Evolutionary conservation across 2,113 vertebrate species (phyloP), one percentile per base, ranked within the genome.

Genomic region (Xenopus laevis): DNA sequence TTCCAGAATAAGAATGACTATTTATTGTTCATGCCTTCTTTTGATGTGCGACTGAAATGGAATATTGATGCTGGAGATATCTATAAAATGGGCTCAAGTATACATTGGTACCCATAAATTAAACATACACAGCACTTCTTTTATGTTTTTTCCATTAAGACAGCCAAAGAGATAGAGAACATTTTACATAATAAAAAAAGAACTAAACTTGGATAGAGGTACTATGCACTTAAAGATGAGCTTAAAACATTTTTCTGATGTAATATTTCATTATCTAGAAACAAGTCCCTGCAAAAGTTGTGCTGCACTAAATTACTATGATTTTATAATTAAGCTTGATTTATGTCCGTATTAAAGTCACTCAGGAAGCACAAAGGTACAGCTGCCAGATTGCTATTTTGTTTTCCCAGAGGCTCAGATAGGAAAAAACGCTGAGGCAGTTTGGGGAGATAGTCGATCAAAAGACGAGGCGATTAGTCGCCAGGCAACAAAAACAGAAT

Each of bases 41-140:
- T 69, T 60, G 78, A 77, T 75, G 2, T 33, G 9, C 67, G 44
- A 65, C 20, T 57, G 65, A n/a, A 67, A 67, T 50, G 20, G 65
- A 50, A 5, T 23, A 67, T 23, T 47, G 45, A 45, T 50, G 65
- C 44, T 67, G 18, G 21, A n/a, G 46, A 52, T 18, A 21, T 45
- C 46, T 20, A 27, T 50, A 50, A 15, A 82, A 75, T 46, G n/a
- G 13, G 13, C 65, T 73, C 62, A 9, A 71, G 64, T 71, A 50
- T 77, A 45, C 71, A 75, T 57, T 79, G 73, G 64, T 64, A 64
- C 23, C 65, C 78, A 72, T 74, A 79, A 71, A 80, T 75, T 73
- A 44, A 71, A 75, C 60, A 44, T 58, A 62, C 65, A 53, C 4
- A 20, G 63, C 74, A 79, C 72, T 74, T 52, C 71, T 66, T 78